A percentile compares a stretch with the other conserved stretches of the same genome.
These are phyloP conservation scores for Drosophila kurseongensis DNA, from an alignment of 1,140 invertebrate genomes.

Conservation along the genomic window DNA sequence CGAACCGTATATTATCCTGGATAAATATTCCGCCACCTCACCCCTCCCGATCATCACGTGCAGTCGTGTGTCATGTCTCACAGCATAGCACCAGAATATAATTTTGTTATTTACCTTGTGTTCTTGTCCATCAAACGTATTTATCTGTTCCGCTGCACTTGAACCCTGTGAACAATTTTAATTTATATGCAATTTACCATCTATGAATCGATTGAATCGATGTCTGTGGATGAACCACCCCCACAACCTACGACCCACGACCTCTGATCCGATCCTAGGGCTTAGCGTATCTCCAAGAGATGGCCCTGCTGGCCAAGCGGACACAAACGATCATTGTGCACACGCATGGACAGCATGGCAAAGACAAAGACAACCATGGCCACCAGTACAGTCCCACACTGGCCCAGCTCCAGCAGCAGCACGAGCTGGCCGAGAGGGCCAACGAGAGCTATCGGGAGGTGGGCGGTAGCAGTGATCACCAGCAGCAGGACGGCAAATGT, in stretches of 20 bases:
- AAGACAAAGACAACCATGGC: conserved; percentile 76
- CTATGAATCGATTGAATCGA: conserved; percentile 41
- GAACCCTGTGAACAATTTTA: conserved; percentile 59
- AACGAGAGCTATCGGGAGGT: conserved; percentile 75
- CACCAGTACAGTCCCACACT: conserved; percentile 77
- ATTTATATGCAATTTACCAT: conserved; percentile 76
- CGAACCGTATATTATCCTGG: conserved; percentile 25
- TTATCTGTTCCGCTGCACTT: conserved; percentile 42
- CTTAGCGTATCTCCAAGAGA: conserved; percentile 79
- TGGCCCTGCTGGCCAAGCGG: conserved; percentile 75
- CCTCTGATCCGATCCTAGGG: conserved; percentile 48
- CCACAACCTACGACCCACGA: conserved; percentile 23
- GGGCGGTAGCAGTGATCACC: conserved; percentile 36
- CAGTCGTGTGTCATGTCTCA: conserved; percentile 38
- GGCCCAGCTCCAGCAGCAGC: conserved; percentile 59
- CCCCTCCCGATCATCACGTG: conserved; percentile 31
- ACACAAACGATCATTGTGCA: conserved; percentile 81
- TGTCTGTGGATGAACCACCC: conserved; percentile 15
- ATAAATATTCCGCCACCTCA: conserved; percentile 25
- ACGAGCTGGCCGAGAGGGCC: conserved; percentile 51
- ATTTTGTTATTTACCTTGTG: conserved; percentile 55
- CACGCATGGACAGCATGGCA: conserved; percentile 67
- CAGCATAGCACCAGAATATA: conserved; percentile 40
- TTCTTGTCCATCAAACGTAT: conserved; percentile 39
- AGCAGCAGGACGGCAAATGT: conserved; percentile 67